Evolutionary conservation across 2,888 invertebrate species (phyloP).

Genomic region (Drosophila pseudotakahashii): DNA sequence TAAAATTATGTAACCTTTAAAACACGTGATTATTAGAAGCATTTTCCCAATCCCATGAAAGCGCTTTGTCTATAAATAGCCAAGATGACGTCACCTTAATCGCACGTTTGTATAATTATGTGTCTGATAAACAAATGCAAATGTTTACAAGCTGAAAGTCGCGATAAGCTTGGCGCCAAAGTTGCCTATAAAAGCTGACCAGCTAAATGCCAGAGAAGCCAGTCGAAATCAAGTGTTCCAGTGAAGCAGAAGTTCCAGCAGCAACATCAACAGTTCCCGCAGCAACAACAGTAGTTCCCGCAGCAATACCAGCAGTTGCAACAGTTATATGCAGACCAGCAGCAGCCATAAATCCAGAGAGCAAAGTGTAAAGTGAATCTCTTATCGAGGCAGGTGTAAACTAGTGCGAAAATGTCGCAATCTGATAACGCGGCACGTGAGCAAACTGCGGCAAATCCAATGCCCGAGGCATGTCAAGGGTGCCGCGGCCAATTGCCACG

Average conservation of each 20-base stretch:
- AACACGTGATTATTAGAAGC: constrained; percentile 15
- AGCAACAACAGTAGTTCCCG: constrained; percentile 9
- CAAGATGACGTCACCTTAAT: constrained; percentile 14
- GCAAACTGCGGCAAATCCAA: constrained; percentile 23
- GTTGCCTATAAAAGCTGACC: constrained; percentile 47
- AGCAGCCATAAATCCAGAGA: constrained; percentile 4
- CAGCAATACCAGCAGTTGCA: constrained; percentile 21
- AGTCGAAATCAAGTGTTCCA: constrained; percentile 53
- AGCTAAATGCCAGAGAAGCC: constrained; percentile 33
- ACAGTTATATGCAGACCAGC: constrained; percentile 18
- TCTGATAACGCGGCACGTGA: constrained; percentile 39
- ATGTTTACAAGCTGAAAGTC: constrained; percentile 27
- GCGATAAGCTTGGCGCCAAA: constrained; percentile 35
- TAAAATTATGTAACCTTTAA: constrained; percentile 6
- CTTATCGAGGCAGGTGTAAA: constrained; percentile 44
- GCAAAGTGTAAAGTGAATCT: constrained; percentile 35
- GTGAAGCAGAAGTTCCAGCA: constrained; percentile 13
- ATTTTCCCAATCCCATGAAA: constrained; percentile 5
- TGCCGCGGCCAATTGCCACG: constrained; percentile 51
- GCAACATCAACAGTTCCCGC: not conserved
- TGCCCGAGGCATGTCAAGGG: constrained; percentile 50
- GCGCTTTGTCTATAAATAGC: constrained; percentile 8
- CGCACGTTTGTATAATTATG: constrained; percentile 5
- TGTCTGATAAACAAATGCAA: constrained; percentile 21
- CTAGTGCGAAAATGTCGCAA: constrained; percentile 57